Conservation (phyloP, 2,888 invertebrate species). For the Eumerus sabulonum region DNA sequence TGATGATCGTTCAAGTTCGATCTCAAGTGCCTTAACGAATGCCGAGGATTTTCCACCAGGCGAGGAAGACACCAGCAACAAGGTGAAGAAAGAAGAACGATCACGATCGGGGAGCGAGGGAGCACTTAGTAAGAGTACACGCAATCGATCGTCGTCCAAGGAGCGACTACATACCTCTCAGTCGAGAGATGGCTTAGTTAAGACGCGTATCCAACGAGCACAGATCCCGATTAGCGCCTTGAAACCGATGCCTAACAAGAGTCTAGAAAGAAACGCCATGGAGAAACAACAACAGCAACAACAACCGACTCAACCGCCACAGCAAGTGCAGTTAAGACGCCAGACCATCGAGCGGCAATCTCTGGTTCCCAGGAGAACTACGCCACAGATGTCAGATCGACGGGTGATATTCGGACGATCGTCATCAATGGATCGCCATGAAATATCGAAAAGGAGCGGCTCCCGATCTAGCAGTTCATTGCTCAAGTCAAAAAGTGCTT, state of each 20-base stretch:
- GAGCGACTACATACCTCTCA: slow-evolving; percentile 70
- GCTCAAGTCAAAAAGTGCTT: slow-evolving; percentile 61
- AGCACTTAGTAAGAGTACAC: slow-evolving; percentile 43
- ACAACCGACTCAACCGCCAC: background rate
- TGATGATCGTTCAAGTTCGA: slow-evolving; percentile 73
- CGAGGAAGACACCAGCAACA: slow-evolving; percentile 17
- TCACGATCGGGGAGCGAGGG: slow-evolving; percentile 51
- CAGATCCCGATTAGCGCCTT: slow-evolving; percentile 67
- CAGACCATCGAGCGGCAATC: slow-evolving; percentile 73
- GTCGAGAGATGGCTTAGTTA: slow-evolving; percentile 49
- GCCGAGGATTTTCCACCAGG: slow-evolving; percentile 70
- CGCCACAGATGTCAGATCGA: slow-evolving; percentile 62
- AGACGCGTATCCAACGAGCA: slow-evolving; percentile 69
- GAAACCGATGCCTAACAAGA: slow-evolving; percentile 65
- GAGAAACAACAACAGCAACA: slow-evolving; percentile 41
- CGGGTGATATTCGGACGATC: slow-evolving; percentile 72
- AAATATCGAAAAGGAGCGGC: slow-evolving; percentile 72
- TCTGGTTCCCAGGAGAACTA: slow-evolving; percentile 73
- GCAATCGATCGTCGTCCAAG: slow-evolving; percentile 69
- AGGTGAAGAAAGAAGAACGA: slow-evolving; percentile 43
- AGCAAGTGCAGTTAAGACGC: slow-evolving; percentile 69
- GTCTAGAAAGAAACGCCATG: slow-evolving; percentile 41
- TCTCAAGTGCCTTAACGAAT: slow-evolving; percentile 75
- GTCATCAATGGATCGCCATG: slow-evolving; percentile 76
- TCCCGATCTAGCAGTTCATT: slow-evolving; percentile 50